Evolutionary conservation across 2,888 invertebrate genomes (phyloP).

Genomic region (Cyrtodaria siliqua): DNA sequence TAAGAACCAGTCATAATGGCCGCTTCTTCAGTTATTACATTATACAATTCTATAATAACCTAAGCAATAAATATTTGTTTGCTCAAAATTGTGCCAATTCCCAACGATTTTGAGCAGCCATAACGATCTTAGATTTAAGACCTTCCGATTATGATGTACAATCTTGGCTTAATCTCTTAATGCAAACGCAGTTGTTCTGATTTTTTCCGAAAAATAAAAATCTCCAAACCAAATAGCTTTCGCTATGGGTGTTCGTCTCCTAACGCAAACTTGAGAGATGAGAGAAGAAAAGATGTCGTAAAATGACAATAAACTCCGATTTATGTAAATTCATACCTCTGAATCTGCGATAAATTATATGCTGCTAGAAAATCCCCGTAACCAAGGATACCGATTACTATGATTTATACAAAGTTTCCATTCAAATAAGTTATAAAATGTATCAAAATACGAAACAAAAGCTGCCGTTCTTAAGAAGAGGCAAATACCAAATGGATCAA

Average conservation of each 20-base stretch:
- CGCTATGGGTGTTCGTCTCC: constrained; percentile 63
- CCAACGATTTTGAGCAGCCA: background rate
- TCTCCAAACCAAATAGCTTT: constrained; percentile 52
- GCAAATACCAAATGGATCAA: constrained; percentile 36
- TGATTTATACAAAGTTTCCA: constrained; percentile 61
- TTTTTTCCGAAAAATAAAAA: constrained; percentile 53
- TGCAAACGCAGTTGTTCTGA: constrained; percentile 39
- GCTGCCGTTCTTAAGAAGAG: constrained; percentile 27
- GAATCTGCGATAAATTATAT: constrained; percentile 64
- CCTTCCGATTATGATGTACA: constrained; percentile 24
- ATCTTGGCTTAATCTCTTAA: constrained; percentile 51
- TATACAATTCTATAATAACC: too few relatives aligned
- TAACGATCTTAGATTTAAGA: constrained; percentile 29
- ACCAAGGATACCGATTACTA: constrained; percentile 56
- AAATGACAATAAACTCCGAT: constrained; percentile 64
- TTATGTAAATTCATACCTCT: constrained; percentile 70
- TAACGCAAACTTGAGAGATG: constrained; percentile 31
- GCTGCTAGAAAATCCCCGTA: constrained; percentile 55
- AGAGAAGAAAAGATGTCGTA: constrained; percentile 55
- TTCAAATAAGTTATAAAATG: constrained; percentile 60
- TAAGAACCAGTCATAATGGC: too few relatives aligned
- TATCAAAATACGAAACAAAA: constrained; percentile 53
- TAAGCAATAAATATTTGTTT: too few relatives aligned
- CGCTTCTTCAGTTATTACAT: too few relatives aligned
- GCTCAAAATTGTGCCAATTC: too few relatives aligned